Evolutionary conservation across 2,888 invertebrate genomes (phyloP), one percentile per base, ranked within the genome.

Genomic region (Tetragonisca angustula): DNA sequence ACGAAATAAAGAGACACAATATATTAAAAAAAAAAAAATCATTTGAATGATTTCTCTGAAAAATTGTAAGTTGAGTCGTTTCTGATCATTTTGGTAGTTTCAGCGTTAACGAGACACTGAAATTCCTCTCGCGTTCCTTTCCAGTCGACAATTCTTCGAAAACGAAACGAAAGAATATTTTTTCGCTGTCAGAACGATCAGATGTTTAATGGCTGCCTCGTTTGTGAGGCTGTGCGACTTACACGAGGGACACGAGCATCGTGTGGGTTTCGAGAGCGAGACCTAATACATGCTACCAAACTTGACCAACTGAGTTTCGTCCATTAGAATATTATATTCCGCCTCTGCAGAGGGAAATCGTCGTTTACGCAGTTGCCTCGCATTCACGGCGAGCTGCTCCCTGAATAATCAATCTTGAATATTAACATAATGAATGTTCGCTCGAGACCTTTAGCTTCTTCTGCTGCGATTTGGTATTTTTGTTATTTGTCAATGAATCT

Each of bases 201-300:
- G 76, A 79, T 56, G 59, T 36, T 79, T 62, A 76, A 85, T 71
- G 76, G 67, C 5, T 64, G 67, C 24, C 76, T 79, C 72, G 59
- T 76, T 32, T 81, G 76, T 71, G 70, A 71, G 32, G 49, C 75
- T 86, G 43, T 79, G 65, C 75, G 83, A 75, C 64, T 76, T 71
- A 77, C 83, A 72, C 74, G 56, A 61, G 52, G 13, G 54, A 62
- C 74, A 61, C 74, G 69, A 54, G 61, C 56, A 65, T 27, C 69
- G 86, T 76, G 86, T 86, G 86, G 83, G 83, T 79, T 79, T 80
- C 67, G 64, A 76, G 75, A 70, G 56, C 65, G 74, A n/a, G 56
- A 67, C 19, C 76, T 65, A 50, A 61, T 79, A 43, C 9, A 43
- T 9, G 9, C 9, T 43, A 77, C 27, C 68, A 61, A 67, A 52